phyloP scores from a whole-genome alignment of 2,113 vertebrate genomes.

The Tangachromis dhanisi region DNA sequence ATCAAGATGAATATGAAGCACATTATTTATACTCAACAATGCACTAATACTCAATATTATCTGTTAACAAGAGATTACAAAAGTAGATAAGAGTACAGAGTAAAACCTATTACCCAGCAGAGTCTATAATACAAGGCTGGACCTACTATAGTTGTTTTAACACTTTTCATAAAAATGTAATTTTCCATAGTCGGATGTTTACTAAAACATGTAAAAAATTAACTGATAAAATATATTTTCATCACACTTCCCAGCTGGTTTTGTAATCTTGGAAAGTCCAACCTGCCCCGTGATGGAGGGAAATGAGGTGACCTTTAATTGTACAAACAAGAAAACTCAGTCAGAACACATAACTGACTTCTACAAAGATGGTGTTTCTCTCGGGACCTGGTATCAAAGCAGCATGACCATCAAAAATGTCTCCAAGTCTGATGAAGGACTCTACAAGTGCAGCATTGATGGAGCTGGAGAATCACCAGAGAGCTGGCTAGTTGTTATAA shows the following conservation, averaged over 20 bases:
- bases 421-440: neutral
- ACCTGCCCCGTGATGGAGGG: accelerated
- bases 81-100: accelerated
- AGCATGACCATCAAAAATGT: neutral
- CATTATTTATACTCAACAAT: accelerated
- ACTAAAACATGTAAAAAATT: neutral
- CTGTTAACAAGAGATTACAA: neutral
- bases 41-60: accelerated
- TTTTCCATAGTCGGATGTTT: accelerated
- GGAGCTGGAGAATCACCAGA: neutral
- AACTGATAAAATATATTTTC: accelerated
- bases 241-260: neutral
- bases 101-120: neutral
- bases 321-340: neutral
- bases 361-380: neutral
- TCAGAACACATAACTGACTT: neutral
- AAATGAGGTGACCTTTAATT: neutral
- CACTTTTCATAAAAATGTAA: accelerated
- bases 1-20: accelerated
- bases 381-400: neutral
- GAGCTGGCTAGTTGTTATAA: accelerated
- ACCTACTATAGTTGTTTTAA: accelerated
- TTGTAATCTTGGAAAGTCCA: neutral
- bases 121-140: accelerated
- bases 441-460: neutral